A percentile compares a stretch with the other conserved stretches of the same genome.
These are phyloP conservation scores for Oxycera nigricornis DNA, from an alignment of 2,888 invertebrate species.

Conservation along the genomic window DNA sequence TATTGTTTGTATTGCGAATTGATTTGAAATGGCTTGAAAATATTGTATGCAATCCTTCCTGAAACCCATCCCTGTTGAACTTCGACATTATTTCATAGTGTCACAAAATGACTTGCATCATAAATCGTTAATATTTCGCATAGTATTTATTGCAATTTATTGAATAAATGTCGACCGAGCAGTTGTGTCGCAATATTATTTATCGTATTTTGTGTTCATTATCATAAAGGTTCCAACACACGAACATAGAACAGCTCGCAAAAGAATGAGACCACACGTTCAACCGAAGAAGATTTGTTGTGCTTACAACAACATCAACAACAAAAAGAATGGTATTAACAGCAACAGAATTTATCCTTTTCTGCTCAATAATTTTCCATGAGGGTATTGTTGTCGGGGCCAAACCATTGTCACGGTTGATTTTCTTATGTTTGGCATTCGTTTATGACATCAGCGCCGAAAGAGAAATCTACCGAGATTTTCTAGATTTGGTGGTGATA, in stretches of 20 bases:
- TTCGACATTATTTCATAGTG: no score
- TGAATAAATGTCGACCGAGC: slow-evolving; percentile 40
- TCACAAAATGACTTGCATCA: no score
- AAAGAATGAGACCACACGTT: not conserved
- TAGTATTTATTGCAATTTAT: slow-evolving; percentile 45
- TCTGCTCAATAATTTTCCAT: not conserved
- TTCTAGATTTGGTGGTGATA: no score
- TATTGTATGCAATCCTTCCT: no score
- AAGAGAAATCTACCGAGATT: no score
- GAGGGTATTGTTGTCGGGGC: not conserved
- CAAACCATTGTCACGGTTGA: not conserved
- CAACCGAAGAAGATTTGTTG: not conserved
- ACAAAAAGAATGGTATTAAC: not conserved
- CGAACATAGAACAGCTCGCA: not conserved
- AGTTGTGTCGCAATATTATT: slow-evolving; percentile 14
- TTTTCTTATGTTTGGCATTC: not conserved
- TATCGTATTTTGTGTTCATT: slow-evolving; percentile 34
- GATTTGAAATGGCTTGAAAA: no score
- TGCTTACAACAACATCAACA: not conserved
- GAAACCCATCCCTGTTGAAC: no score
- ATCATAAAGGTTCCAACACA: slow-evolving; percentile 24
- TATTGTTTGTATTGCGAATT: no score
- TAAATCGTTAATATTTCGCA: slow-evolving; percentile 44
- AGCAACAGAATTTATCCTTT: not conserved
- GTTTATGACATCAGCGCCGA: not conserved